Conservation (phyloP, 1,140 invertebrate genomes). For the Planococcus citri region DNA sequence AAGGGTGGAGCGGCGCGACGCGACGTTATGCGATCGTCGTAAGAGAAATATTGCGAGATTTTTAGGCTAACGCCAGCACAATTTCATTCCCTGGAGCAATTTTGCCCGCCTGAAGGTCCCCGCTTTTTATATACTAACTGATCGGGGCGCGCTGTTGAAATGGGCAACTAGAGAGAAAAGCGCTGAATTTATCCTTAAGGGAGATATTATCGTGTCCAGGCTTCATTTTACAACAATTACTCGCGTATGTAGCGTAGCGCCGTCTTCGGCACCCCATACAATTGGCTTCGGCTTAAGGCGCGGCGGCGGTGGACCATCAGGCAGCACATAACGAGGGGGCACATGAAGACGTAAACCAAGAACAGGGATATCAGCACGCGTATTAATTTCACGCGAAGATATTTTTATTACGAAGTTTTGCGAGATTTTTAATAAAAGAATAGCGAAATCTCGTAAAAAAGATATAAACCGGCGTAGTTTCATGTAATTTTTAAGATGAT, state of each 20-base stretch:
- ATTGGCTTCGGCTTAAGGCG: not conserved
- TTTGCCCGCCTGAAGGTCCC: not conserved
- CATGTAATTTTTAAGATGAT: not conserved
- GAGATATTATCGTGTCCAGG: constrained; percentile 6
- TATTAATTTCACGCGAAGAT: not conserved
- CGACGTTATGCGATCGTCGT: too few relatives aligned
- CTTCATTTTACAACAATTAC: constrained; percentile 7
- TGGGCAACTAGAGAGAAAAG: not conserved
- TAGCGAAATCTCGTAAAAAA: not conserved
- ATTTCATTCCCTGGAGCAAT: constrained; percentile 1
- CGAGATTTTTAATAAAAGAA: constrained; percentile 8
- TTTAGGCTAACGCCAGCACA: not conserved
- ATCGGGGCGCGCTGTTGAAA: not conserved
- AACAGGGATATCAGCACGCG: not conserved
- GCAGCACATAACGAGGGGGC: too few relatives aligned
- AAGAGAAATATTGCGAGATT: not conserved
- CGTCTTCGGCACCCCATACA: not conserved
- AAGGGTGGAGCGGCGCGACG: too few relatives aligned
- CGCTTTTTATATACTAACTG: not conserved
- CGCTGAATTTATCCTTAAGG: constrained; percentile 2
- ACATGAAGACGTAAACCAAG: too few relatives aligned
- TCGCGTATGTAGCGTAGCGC: not conserved
- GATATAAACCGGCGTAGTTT: not conserved
- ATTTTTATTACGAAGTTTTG: not conserved
- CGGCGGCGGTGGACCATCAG: too few relatives aligned